A percentile compares a stretch with the other conserved stretches of the same genome.
Conservation (phyloP, 2,888 invertebrate genomes). For the Acrocyrtus sp. region DNA sequence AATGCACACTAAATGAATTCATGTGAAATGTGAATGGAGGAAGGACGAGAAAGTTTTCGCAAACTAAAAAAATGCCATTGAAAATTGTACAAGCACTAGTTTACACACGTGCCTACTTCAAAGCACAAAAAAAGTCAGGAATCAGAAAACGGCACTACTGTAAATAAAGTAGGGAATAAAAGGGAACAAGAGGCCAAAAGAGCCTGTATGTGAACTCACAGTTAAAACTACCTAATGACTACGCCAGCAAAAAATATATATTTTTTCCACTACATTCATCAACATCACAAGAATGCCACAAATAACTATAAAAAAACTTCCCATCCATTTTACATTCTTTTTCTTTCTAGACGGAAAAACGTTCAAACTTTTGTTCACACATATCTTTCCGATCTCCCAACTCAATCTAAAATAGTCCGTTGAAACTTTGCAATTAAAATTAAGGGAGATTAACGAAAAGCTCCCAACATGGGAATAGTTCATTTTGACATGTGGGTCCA, state of each 20-base stretch:
- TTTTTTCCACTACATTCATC: not conserved
- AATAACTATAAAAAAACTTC: not conserved
- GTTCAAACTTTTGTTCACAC: too few relatives aligned
- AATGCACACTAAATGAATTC: not conserved
- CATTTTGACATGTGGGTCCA: slow-evolving; percentile 26
- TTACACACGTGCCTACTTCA: too few relatives aligned
- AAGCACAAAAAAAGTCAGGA: too few relatives aligned
- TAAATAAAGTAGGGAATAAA: too few relatives aligned
- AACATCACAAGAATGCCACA: not conserved
- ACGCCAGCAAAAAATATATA: not conserved
- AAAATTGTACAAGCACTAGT: too few relatives aligned
- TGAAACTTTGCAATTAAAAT: slow-evolving; percentile 51
- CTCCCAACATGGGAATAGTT: not conserved
- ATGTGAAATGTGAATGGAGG: not conserved
- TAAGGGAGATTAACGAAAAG: slow-evolving; percentile 31
- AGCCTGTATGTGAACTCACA: too few relatives aligned
- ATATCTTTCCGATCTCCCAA: not conserved
- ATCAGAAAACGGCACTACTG: too few relatives aligned
- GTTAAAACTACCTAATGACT: not conserved
- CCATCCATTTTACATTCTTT: not conserved
- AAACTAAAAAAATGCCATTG: too few relatives aligned
- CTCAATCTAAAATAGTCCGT: not conserved
- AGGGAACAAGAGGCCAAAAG: too few relatives aligned
- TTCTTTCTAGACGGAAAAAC: not conserved
- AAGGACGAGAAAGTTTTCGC: not conserved